phyloP scores from a whole-genome alignment of 2,113 vertebrate genomes.

The Pungitius pungitius region DNA sequence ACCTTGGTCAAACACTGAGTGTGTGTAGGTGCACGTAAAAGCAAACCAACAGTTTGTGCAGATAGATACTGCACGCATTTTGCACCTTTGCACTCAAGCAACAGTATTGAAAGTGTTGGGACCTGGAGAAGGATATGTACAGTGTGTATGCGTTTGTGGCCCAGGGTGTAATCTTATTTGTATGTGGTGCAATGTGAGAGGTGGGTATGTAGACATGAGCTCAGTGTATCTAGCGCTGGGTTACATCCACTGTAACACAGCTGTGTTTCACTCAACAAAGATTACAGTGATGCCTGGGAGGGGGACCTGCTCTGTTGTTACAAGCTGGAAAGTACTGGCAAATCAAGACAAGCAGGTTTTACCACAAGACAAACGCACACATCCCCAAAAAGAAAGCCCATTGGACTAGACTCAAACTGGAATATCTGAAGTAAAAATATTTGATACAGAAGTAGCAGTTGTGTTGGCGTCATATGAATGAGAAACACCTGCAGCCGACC shows the following conservation, averaged over 20 bases:
- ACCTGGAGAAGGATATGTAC: neutral
- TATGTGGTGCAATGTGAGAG: constrained; percentile 51
- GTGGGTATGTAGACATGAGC: constrained; percentile 50
- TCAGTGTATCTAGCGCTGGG: constrained; percentile 47
- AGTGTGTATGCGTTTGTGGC: constrained; percentile 14
- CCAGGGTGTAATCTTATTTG: constrained; percentile 41
- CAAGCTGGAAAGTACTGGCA: constrained; percentile 30
- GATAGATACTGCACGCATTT: neutral
- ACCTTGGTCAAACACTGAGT: constrained; percentile 51
- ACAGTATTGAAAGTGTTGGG: neutral
- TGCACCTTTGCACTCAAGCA: neutral
- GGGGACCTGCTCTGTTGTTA: constrained; percentile 36
- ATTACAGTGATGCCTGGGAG: constrained; percentile 28
- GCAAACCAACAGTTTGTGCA: neutral
- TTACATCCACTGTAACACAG: constrained; percentile 55
- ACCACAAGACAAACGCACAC: constrained; percentile 6
- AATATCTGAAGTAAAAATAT: neutral
- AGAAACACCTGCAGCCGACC: neutral
- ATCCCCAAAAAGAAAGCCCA: neutral
- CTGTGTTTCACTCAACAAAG: constrained; percentile 57
- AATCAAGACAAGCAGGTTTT: constrained; percentile 47
- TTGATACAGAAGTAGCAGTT: neutral
- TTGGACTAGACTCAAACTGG: neutral
- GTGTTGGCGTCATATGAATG: neutral
- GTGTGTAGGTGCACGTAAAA: constrained; percentile 14